A percentile compares a stretch with the other conserved stretches of the same genome.
phyloP scores from a whole-genome alignment of 2,888 invertebrate species.

The Scaptomyza cyrtandrae region DNA sequence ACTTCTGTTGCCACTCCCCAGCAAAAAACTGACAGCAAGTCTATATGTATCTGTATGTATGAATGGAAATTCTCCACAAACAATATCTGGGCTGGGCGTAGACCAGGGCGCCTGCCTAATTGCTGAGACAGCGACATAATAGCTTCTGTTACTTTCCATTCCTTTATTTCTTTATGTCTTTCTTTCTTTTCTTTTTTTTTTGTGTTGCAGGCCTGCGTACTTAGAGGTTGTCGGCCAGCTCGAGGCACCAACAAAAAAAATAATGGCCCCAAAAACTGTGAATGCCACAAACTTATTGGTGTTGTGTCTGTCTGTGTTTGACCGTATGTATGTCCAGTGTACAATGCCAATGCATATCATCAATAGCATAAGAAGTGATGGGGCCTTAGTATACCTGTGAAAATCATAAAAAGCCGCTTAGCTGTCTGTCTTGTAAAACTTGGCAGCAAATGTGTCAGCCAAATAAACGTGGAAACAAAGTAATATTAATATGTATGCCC shows the following conservation, averaged over 20 bases:
- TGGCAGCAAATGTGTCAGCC: conserved; percentile 48
- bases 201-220: conserved; percentile 9
- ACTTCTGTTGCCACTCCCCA: conserved; percentile 7
- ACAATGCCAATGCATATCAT: conserved; percentile 4
- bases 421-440: conserved; percentile 45
- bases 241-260: conserved; percentile 1
- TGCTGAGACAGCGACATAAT: conserved; percentile 24
- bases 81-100: neutral
- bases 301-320: conserved; percentile 6
- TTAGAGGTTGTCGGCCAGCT: conserved; percentile 5
- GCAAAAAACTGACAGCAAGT: conserved; percentile 4
- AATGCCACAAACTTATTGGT: conserved; percentile 18
- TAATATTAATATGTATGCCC: conserved; percentile 61
- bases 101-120: conserved; percentile 23
- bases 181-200: too few relatives aligned
- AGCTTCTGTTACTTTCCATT: conserved; percentile 15
- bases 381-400: neutral
- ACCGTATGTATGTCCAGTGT: conserved; percentile 3
- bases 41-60: conserved; percentile 12
- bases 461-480: conserved; percentile 40
- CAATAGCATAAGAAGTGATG: conserved; percentile 16
- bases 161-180: neutral
- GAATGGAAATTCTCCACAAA: neutral
- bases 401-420: conserved; percentile 73
- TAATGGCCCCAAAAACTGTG: neutral